Evolutionary conservation across 2,797 vertebrate genomes (phyloP), one percentile per base, ranked within the genome.

Genomic region (Epinephelus awoara): DNA sequence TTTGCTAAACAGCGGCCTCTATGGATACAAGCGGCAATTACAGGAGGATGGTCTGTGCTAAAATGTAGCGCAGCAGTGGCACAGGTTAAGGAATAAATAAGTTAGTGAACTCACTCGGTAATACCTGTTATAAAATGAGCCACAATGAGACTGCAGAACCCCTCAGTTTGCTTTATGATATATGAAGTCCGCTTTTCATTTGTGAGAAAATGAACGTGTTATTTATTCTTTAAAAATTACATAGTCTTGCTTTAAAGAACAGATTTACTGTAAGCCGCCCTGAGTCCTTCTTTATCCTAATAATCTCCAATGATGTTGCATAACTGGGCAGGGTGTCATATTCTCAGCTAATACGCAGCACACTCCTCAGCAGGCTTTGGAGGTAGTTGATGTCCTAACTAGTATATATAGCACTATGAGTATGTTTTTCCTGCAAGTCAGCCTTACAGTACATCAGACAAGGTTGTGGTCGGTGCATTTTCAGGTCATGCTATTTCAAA

Each of bases 401-500:
- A 38, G 5, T 72, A 19, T n/a, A 54, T n/a, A 54, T 44, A 72
- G 46, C 44, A 68, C 63, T 65, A 59, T 42, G 7, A 70, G 61
- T 18, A 25, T 29, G 5, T 72, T 25, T 61, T 42, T 46, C 18
- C 18, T 42, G 0, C 46, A 49, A 21, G 18, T 61, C 54, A 55
- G 52, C 7, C 62, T 29, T 56, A 38, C 7, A 15, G 29, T 9
- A 27, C 19, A 5, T 67, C 3, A 11, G 21, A 29, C 34, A 54
- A 67, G 15, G 27, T 3, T 23, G 11, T 46, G 61, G 34, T 57
- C 34, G 3, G 17, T 38, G 4, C 10, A 29, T 21, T 56, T 54
- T 56, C n/a, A 29, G 4, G 23, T 57, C 9, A 40, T 56, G n/a
- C 7, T 18, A 12, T 17, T 51, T 11, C 27, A 54, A 51, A 56